Evolutionary conservation across 2,797 vertebrate genomes (phyloP), one percentile per base, ranked within the genome.

Genomic region (Cyclura pinguis): DNA sequence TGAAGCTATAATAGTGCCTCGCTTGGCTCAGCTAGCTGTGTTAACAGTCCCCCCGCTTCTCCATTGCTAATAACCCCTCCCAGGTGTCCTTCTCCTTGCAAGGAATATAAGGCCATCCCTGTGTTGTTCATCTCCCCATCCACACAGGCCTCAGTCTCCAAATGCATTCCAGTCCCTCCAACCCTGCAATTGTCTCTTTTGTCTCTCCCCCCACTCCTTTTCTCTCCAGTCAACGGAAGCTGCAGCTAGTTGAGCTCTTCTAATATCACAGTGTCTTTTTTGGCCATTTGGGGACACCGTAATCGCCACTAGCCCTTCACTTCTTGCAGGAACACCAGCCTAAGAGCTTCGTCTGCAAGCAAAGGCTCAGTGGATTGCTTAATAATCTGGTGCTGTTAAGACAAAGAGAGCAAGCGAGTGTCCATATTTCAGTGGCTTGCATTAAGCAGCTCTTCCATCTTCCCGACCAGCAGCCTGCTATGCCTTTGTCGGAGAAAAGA

Each of bases 271-370:
- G 27, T 20, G 9, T 86, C 32, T 77, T 89, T 38, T 88, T 42
- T 42, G 47, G 10, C 42, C 64, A 38, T 85, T 57, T 86, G 73
- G 91, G 90, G 42, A 91, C 92, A 91, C 76, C 74, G 86, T 69
- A 89, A 18, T 50, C 20, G 20, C 18, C 52, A 16, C 88, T 32
- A 7, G 85, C 18, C 0, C 0, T 67, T 92, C 69, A 52, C 52
- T 87, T 29, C 52, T 0, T 1, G 3, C 24, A 78, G 10, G 88
- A 32, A 32, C 32, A 27, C 6, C 81, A 86, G 47, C 2, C 89
- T 87, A 86, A 87, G 69, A 77, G 89, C 90, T 81, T n/a, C 83
- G 35, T 62, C 18, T 32, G 89, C 89, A 90, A 91, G 90, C 89
- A 90, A 77, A 73, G 91, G 72, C 88, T 90, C 20, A 50, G n/a